Conservation (phyloP, 2,888 invertebrate genomes). For the Sinhomidia bicolor region DNA sequence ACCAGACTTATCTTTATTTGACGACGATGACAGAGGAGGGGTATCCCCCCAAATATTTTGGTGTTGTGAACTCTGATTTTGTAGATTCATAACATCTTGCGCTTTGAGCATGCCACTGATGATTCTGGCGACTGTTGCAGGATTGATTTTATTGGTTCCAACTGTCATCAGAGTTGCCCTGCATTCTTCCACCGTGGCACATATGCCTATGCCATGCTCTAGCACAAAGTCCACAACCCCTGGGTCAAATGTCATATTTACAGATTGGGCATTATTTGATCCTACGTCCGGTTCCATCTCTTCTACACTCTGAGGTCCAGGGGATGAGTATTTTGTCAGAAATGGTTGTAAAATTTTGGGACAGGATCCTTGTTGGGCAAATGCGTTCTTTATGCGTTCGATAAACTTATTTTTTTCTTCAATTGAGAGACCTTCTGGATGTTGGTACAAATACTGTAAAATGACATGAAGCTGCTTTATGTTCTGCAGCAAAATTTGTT, state of each 20-base stretch:
- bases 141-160: conserved; percentile 89
- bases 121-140: conserved; percentile 92
- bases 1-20: conserved; percentile 72
- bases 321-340: conserved; percentile 68
- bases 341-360: conserved; percentile 70
- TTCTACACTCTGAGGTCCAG: conserved; percentile 51
- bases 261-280: conserved; percentile 62
- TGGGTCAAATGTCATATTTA: conserved; percentile 76
- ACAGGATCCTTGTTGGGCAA: conserved; percentile 57
- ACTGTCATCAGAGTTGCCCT: conserved; percentile 91
- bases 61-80: conserved; percentile 82
- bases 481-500: conserved; percentile 62
- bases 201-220: conserved; percentile 96
- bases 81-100: conserved; percentile 86
- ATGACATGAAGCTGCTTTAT: conserved; percentile 70
- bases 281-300: conserved; percentile 68
- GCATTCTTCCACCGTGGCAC: conserved; percentile 92
- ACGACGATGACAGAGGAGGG: conserved; percentile 55
- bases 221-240: conserved; percentile 91
- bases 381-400: conserved; percentile 59
- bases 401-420: conserved; percentile 68
- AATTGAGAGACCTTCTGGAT: conserved; percentile 64
- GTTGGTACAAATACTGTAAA: conserved; percentile 69
- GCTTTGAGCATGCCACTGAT: conserved; percentile 93
- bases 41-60: conserved; percentile 80